A percentile compares a stretch with the other conserved stretches of the same genome.
Conservation (phyloP, 2,888 invertebrate genomes). For the Cosmorhoe ocellata region DNA sequence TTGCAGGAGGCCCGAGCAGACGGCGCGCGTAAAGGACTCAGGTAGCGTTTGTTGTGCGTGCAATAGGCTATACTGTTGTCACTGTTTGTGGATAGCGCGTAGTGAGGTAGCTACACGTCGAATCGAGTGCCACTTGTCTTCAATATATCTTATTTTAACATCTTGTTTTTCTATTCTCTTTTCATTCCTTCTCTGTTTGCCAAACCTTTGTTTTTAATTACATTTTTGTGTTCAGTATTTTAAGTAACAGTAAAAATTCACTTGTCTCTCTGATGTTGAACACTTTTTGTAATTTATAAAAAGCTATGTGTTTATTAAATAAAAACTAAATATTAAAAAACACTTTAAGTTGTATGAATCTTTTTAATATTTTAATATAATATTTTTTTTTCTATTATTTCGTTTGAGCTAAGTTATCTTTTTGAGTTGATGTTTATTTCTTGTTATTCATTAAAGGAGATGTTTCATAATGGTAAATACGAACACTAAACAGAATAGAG, state of each 20-base stretch:
- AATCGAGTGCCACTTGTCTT: conserved; percentile 45
- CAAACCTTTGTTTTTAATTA: background rate
- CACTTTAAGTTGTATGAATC: no score
- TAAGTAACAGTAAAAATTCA: no score
- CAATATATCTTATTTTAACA: conserved; percentile 3
- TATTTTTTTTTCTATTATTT: background rate
- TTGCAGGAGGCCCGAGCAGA: conserved; percentile 77
- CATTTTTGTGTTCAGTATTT: no score
- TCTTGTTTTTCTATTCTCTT: background rate
- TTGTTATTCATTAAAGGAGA: conserved; percentile 4
- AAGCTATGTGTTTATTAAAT: no score
- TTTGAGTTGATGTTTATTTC: conserved; percentile 4
- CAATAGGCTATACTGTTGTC: conserved; percentile 82
- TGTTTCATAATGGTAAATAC: no score
- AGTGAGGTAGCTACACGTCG: conserved; percentile 73
- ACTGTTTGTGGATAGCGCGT: conserved; percentile 79
- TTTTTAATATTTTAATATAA: background rate
- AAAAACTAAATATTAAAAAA: no score
- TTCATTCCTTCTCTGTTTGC: background rate
- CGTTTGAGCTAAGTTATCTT: background rate
- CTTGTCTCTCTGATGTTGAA: no score
- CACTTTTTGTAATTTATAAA: no score
- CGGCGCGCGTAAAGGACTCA: conserved; percentile 76
- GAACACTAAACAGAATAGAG: no score
- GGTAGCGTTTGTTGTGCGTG: conserved; percentile 83